Evolutionary conservation across 2,888 invertebrate species (phyloP), one percentile per base, ranked within the genome.

Genomic region (Rhagonycha lutea): DNA sequence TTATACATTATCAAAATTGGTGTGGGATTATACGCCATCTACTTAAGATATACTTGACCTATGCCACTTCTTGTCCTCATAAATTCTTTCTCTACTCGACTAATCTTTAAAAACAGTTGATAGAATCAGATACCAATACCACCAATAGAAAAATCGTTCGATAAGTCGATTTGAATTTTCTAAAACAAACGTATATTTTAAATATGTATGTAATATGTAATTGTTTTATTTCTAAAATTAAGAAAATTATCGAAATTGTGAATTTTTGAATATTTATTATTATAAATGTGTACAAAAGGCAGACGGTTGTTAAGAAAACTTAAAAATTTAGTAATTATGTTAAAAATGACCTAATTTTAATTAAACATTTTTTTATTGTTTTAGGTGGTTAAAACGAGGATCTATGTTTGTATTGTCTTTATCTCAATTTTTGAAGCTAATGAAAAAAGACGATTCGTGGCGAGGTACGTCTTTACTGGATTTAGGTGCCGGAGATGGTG

Each of bases 321-420:
- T 9, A 8, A 28, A 28, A 28, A 28, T 1, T 7, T 28, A 28
- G 1, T 18, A 2, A 18, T 18, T 18, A 18, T n/a, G n/a, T n/a
- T n/a, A n/a, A n/a, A n/a, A n/a, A n/a, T n/a, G n/a, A n/a, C 0
- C 5, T 63, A 62, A 8, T 65, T n/a, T 10, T 65, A 65, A n/a
- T 65, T n/a, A n/a, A 12, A 32, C 4, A 68, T 70, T 2, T 71
- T 65, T 71, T 73, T 78, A 83, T 81, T 78, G 77, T 89, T 89
- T 61, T 90, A 95, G 95, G 70, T 92, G 94, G 89, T 89, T 98
- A 12, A 94, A 94, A 14, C 91, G 99, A 70, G 99, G 99, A 9
- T 97, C 97, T 1, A 99, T 99, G 99, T 98, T 98, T 88, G 97
- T 99, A 69, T 91, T 98, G 82, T 98, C 98, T 0, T 91, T 92